Conservation (phyloP, 2,797 vertebrate genomes). For the Sphaeramia orbicularis region DNA sequence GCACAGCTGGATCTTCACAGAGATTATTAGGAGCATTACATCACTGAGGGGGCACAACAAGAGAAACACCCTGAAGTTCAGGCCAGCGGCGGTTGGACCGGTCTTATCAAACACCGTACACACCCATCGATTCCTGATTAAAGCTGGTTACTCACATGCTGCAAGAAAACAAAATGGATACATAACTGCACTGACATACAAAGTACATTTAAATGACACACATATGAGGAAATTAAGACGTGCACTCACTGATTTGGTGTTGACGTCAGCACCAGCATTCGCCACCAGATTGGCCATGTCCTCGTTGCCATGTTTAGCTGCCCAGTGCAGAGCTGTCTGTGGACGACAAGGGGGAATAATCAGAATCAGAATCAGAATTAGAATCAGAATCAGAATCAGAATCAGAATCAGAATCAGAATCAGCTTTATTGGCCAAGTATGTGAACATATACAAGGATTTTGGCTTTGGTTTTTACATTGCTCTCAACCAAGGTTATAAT, state of each 20-base stretch:
- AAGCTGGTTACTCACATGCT: constrained; percentile 83
- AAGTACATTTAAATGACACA: background rate
- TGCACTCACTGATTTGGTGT: constrained; percentile 85
- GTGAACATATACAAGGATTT: too few relatives aligned
- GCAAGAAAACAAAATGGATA: constrained; percentile 39
- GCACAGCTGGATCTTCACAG: constrained; percentile 80
- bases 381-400: too few relatives aligned
- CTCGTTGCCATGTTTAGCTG: constrained; percentile 86
- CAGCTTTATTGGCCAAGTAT: too few relatives aligned
- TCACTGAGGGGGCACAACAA: constrained; percentile 45
- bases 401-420: too few relatives aligned
- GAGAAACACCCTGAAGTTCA: background rate
- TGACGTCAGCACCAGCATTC: constrained; percentile 84
- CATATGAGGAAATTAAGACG: too few relatives aligned
- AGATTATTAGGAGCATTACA: constrained; percentile 54
- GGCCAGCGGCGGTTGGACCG: constrained; percentile 9
- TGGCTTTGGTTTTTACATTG: too few relatives aligned
- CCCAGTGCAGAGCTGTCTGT: constrained; percentile 89
- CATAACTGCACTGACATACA: background rate
- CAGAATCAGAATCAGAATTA: too few relatives aligned
- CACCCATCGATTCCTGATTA: constrained; percentile 2
- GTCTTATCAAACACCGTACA: constrained; percentile 36
- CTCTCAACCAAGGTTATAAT: too few relatives aligned
- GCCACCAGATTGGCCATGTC: constrained; percentile 84
- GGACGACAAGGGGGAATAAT: constrained; percentile 7